phyloP scores from a whole-genome alignment of 1,140 invertebrate species.

The Radopholus similis region DNA sequence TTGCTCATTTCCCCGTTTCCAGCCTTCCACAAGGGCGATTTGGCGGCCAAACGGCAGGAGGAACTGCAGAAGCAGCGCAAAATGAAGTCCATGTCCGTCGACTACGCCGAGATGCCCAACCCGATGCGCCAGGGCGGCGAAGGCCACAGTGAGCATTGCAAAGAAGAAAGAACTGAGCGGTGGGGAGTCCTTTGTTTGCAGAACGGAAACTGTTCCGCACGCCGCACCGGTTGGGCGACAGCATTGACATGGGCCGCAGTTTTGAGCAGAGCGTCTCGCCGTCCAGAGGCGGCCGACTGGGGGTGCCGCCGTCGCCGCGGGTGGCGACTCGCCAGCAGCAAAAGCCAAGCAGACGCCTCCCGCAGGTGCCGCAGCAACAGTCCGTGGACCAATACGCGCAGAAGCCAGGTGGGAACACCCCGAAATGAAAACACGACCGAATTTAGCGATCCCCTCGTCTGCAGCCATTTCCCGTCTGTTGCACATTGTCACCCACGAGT shows the following conservation, averaged over 20 bases:
- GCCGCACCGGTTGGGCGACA: neutral
- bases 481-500: slow-evolving; percentile 58
- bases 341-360: neutral
- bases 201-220: neutral
- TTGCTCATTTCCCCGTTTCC: no score
- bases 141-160: slow-evolving; percentile 12
- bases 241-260: no score
- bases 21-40: no score
- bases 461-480: neutral
- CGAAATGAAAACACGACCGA: neutral
- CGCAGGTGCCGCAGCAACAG: neutral
- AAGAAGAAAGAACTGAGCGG: no score
- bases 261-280: no score
- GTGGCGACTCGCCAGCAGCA: neutral
- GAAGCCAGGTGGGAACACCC: neutral
- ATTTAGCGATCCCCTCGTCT: neutral
- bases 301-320: neutral
- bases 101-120: slow-evolving; percentile 58
- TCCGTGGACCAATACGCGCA: neutral
- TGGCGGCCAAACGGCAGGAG: neutral
- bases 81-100: slow-evolving; percentile 59
- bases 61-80: neutral
- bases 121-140: slow-evolving; percentile 23
- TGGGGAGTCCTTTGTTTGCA: neutral
- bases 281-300: no score